Base-by-base conservation (phyloP, 2,113 vertebrate genomes). In the Esox niger region DNA sequence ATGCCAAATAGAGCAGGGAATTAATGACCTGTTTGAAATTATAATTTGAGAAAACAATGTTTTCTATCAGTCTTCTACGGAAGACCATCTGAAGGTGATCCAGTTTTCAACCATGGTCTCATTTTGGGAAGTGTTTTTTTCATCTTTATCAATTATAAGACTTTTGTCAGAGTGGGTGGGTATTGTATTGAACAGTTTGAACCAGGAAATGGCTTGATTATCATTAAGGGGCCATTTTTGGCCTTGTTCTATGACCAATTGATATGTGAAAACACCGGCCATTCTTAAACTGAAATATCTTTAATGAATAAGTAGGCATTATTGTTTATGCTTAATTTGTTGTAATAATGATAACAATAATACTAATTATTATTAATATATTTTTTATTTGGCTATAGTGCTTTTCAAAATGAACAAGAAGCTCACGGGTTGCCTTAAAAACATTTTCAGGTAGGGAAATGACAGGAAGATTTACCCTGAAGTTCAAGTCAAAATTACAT, bases 11-110 rank as follows among this genome's bases (percentile, higher is more conserved):
- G 30, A 17, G 43, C 15, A 4, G 13, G 31, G 56, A 66, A 66
- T 66, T 20, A 71, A 57, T 57, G 20, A 11, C 27, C 29, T 33
- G 52, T 71, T 66, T 71, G 56, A 71, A 71, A 60, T 64, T 56
- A 43, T 70, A 64, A 70, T 56, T 52, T 35, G 27, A 25, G 1
- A 29, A 52, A 43, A 38, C 33, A 47, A 64, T 55, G 61, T 35
- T 38, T 69, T 62, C 49, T 9, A 6, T 21, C 49, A 7, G n/a
- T 33, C 15, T 11, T 17, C 35, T 58, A 43, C 21, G 15, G 43
- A 23, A 26, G 35, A 54, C 64, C 62, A 13, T n/a, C 23, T 27
- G 55, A 57, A 59, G 46, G 58, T 23, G 26, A 65, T 59, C 43
- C 56, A 58, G 21, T 58, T 26, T 60, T 26, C 64, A 43, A 7